Evolutionary conservation across 2,888 invertebrate genomes (phyloP), one percentile per base, ranked within the genome.

Genomic region (Athripsodes cinereus): DNA sequence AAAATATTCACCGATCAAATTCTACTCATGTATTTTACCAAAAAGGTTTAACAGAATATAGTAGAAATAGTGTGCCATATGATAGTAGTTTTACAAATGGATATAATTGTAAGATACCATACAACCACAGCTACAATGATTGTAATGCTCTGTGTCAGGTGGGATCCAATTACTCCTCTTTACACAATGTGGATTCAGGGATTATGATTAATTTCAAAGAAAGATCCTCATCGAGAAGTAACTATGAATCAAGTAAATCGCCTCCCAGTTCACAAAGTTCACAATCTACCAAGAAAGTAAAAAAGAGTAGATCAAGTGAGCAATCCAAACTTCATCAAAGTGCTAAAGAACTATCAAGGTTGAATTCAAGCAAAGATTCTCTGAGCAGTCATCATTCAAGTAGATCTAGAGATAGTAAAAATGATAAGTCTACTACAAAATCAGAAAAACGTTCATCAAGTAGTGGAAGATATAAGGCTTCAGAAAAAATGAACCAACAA

Each of bases 1-100:
- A 79, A 72, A 72, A 81, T 71, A 71, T 84, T 71, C 83, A 83
- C 66, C 75, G 84, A 65, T 84, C 83, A 64, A 83, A 78, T 67
- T 84, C 84, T 61, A 82, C 84, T 11, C 83, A 83, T 67, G 77
- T 79, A 34, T 75, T 83, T 66, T 76, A 77, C 65, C 76, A 78
- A 72, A 74, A 71, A 46, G 51, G 48, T 10, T 50, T 26, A 8
- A 18, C 51, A 20, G 63, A 59, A 22, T n/a, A 19, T 34, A 48
- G 47, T 22, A n/a, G 40, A 16, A 34, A 40, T 51, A n/a, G 53
- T 20, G 35, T 34, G 22, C 35, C 31, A 22, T 53, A 51, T 10
- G 51, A 50, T 18, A n/a, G n/a, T 49, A 21, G 22, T 6, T 50
- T 50, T 50, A 11, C n/a, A 5, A 54, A 47, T 22, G 26, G 34